Percentiles rank a stretch among this genome's conserved stretches.
phyloP scores from a whole-genome alignment of 2,113 vertebrate genomes.

The Promerops cafer region DNA sequence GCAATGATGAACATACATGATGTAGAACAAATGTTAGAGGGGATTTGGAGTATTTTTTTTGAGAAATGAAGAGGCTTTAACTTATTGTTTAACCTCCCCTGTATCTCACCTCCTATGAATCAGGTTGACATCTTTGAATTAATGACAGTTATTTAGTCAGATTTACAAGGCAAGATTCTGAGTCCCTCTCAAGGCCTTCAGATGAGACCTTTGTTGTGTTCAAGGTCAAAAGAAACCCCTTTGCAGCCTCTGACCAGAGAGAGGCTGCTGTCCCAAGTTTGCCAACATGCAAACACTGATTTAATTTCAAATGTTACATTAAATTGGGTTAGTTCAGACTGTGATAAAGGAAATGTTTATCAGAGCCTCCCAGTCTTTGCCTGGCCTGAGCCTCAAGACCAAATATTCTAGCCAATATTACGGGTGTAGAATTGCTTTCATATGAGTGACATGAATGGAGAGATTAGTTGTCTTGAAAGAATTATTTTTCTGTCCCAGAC shows the following conservation, averaged over 20 bases:
- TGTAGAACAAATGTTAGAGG: not conserved
- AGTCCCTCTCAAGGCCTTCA: not conserved
- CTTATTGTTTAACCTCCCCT: not conserved
- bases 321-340: not conserved
- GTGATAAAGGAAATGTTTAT: constrained; percentile 17
- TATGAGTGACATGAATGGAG: constrained; percentile 20
- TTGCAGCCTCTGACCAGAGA: not conserved
- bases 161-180: not conserved
- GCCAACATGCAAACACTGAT: not conserved
- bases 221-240: not conserved
- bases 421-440: not conserved
- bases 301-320: not conserved
- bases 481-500: constrained; percentile 25
- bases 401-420: constrained; percentile 16
- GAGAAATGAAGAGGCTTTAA: not conserved
- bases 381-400: not conserved
- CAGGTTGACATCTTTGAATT: not conserved
- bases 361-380: not conserved
- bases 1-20: not conserved
- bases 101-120: not conserved
- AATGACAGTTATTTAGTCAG: not conserved
- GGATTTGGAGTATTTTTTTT: not conserved
- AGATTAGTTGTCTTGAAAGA: constrained; percentile 30
- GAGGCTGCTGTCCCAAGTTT: not conserved
- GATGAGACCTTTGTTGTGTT: not conserved